Evolutionary conservation across 2,888 invertebrate species (phyloP).

Genomic region (Acleris holmiana): DNA sequence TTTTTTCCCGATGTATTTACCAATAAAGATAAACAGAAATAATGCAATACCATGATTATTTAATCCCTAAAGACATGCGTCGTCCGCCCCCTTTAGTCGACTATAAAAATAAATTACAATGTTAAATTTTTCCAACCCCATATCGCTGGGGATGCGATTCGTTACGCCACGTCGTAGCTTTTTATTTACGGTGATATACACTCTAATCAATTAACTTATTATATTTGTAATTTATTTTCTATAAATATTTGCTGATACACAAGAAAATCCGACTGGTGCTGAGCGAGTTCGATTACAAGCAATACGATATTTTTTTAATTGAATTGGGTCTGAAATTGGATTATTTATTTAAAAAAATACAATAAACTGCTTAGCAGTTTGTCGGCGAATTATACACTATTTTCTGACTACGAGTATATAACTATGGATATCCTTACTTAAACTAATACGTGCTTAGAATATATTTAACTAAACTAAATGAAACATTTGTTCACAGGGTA

Average conservation of each 20-base stretch:
- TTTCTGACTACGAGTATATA: too few species aligned
- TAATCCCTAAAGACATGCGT: constrained; percentile 63
- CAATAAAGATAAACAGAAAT: constrained; percentile 60
- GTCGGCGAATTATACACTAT: too few species aligned
- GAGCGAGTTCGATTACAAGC: too few species aligned
- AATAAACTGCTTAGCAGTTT: too few species aligned
- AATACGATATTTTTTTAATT: too few species aligned
- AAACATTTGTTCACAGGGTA: too few species aligned
- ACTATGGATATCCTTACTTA: too few species aligned
- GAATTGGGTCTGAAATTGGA: too few species aligned
- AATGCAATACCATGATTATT: constrained; percentile 68
- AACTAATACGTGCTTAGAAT: too few species aligned
- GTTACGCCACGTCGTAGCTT: constrained; percentile 70
- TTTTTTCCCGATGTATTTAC: constrained; percentile 43
- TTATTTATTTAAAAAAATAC: too few species aligned
- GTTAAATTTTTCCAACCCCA: constrained; percentile 77
- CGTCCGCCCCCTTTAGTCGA: constrained; percentile 57
- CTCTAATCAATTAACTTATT: constrained; percentile 56
- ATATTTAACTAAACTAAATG: too few species aligned
- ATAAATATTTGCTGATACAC: not conserved
- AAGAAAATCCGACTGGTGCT: too few species aligned
- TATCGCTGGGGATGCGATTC: constrained; percentile 72
- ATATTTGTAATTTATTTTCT: constrained; percentile 10
- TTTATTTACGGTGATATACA: constrained; percentile 63
- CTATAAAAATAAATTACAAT: constrained; percentile 82